A percentile compares a stretch with the other conserved stretches of the same genome.
Conservation (phyloP, 1,140 invertebrate species). For the Calephelis nemesis region DNA sequence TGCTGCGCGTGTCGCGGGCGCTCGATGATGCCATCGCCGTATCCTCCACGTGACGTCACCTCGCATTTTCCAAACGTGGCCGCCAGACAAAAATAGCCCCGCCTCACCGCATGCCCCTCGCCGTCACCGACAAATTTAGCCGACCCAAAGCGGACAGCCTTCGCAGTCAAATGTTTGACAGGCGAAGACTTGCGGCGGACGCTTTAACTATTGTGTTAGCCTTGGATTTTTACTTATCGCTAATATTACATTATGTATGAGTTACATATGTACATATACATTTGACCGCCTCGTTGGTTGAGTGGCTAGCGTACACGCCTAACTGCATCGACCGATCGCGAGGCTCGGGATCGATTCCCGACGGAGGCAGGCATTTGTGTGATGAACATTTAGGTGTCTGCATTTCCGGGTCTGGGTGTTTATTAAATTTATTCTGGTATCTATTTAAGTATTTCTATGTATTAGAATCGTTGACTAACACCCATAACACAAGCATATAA, state of each 20-base stretch:
- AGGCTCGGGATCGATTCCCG: too few relatives aligned
- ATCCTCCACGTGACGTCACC: conserved; percentile 77
- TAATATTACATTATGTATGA: conserved; percentile 4
- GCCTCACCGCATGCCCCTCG: conserved; percentile 62
- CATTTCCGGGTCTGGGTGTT: too few relatives aligned
- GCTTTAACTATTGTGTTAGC: conserved; percentile 21
- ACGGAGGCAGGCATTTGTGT: too few relatives aligned
- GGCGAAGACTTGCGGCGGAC: conserved; percentile 26
- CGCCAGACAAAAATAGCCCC: conserved; percentile 78
- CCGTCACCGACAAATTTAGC: conserved; percentile 75
- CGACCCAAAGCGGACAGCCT: conserved; percentile 40
- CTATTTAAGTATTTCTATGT: too few relatives aligned
- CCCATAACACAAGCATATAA: too few relatives aligned
- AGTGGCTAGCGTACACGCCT: too few relatives aligned
- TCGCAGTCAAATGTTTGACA: conserved; percentile 38
- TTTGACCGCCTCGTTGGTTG: too few relatives aligned
- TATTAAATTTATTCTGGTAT: too few relatives aligned
- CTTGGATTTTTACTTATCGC: conserved; percentile 19
- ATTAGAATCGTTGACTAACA: too few relatives aligned
- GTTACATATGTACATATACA: too few relatives aligned
- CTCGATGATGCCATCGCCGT: conserved; percentile 74
- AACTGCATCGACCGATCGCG: too few relatives aligned
- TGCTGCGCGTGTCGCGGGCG: conserved; percentile 65
- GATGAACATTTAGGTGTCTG: too few relatives aligned
- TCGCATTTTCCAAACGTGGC: conserved; percentile 78